A percentile compares a stretch with the other conserved stretches of the same genome.
Evolutionary conservation across 2,113 vertebrate species (phyloP).

Genomic region (Willisornis vidua): DNA sequence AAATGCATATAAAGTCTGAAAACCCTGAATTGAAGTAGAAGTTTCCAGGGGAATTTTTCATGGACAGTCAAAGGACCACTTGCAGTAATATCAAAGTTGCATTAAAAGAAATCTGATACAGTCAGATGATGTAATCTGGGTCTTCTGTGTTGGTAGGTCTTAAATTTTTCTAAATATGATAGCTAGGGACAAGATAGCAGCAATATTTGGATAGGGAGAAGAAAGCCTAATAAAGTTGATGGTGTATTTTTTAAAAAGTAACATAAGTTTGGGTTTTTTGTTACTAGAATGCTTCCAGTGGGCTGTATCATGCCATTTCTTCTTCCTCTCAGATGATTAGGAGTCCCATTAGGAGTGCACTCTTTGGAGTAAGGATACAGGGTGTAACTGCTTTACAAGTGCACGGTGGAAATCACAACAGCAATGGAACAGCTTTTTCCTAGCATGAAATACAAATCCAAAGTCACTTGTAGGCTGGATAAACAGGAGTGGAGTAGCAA

Average conservation of each 20-base stretch:
- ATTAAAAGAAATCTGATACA: neutral
- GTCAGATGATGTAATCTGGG: rapidly evolving
- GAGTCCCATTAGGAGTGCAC: neutral
- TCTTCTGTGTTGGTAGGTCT: neutral
- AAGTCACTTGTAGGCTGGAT: neutral
- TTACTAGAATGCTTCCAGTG: neutral
- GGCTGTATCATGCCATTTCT: neutral
- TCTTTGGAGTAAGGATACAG: neutral
- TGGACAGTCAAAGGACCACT: neutral
- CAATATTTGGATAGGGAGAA: neutral
- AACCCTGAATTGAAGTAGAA: neutral
- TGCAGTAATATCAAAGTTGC: neutral
- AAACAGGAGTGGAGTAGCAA: neutral
- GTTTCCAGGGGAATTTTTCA: neutral
- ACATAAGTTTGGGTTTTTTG: neutral
- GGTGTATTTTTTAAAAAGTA: neutral
- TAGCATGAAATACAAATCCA: neutral
- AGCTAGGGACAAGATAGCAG: neutral
- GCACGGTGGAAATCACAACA: neutral
- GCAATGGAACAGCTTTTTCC: neutral
- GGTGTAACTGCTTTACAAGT: neutral
- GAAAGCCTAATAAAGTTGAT: neutral
- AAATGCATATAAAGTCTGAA: neutral
- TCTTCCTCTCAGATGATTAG: rapidly evolving
- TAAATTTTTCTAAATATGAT: neutral